Evolutionary conservation across 2,797 vertebrate species (phyloP), one percentile per base, ranked within the genome.

Genomic region (Enteromius paludinosus): DNA sequence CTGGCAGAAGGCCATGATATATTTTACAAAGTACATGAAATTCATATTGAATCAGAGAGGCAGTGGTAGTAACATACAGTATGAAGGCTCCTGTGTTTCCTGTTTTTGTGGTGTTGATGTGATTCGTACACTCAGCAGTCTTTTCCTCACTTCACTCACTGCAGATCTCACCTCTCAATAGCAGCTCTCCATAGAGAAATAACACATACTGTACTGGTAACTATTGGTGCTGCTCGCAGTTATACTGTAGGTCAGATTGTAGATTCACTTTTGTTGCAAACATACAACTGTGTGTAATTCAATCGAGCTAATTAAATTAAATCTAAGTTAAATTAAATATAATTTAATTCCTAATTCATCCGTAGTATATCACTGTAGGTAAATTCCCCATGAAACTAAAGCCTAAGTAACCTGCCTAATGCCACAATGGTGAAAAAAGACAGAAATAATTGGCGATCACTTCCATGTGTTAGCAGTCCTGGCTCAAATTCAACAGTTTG

Each of bases 101-200:
- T 38, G 30, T 38, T 56, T 38, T 33, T 56, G 49, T 56, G 49
- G 33, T 56, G n/a, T 74, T 35, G 18, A 59, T 59, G 33, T 59
- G 49, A 74, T 74, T 74, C 56, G 4, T 41, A n/a, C 11, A 33
- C 72, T 38, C 49, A 38, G 49, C 33, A 56, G 49, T 54, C 12
- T 41, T 74, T 74, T 56, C 18, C 52, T 74, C 30, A 73, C 49
- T 35, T 54, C 33, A 10, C 49, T 56, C 6, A 7, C 10, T 20
- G 28, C 11, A n/a, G 18, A 66, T 66, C 64, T 41, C 64, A 66
- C 35, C 64, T 66, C 5, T 72, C 10, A 72, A 33, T 52, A 18
- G 28, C 49, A 54, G 71, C 71, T 23, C 49, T 56, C n/a, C 20
- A 72, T n/a, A 56, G 33, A 73, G 11, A 33, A 74, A 74, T 56